Evolutionary conservation across 2,888 invertebrate genomes (phyloP).

Genomic region (Tetanocera ferruginea): DNA sequence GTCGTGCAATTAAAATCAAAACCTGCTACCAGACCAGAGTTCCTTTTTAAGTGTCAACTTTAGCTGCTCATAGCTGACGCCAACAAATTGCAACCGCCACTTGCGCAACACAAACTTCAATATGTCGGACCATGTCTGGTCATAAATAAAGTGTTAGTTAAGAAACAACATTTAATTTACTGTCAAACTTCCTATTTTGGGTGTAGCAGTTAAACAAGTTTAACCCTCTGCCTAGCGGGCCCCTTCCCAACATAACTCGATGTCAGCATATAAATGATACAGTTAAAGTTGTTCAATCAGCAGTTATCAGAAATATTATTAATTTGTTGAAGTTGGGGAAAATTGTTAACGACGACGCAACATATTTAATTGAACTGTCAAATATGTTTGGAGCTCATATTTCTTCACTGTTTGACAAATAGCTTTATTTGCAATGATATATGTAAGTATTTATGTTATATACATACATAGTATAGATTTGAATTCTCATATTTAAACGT

Average conservation of each 20-base stretch:
- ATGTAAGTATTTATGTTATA: too few relatives aligned
- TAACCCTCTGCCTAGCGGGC: too few relatives aligned
- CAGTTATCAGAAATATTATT: background rate
- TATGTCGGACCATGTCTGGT: background rate
- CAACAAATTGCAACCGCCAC: background rate
- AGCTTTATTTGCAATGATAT: background rate
- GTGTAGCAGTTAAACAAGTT: background rate
- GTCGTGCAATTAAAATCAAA: background rate
- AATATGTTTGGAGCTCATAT: slow-evolving; percentile 1
- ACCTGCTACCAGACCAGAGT: background rate
- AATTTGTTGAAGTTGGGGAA: slow-evolving; percentile 6
- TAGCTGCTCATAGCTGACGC: background rate
- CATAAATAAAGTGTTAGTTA: slow-evolving; percentile 24
- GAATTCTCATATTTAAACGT: background rate
- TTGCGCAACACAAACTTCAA: background rate
- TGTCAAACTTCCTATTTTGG: background rate
- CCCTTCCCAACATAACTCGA: too few relatives aligned
- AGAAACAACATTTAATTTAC: background rate
- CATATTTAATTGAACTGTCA: slow-evolving; percentile 27
- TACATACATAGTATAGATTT: background rate
- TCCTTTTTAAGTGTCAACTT: background rate
- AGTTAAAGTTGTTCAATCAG: too few relatives aligned
- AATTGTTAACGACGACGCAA: background rate
- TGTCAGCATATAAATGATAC: too few relatives aligned
- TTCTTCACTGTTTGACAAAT: background rate